A percentile compares a stretch with the other conserved stretches of the same genome.
Evolutionary conservation across 2,888 invertebrate species (phyloP).

Genomic region (Electrophaes corylata): DNA sequence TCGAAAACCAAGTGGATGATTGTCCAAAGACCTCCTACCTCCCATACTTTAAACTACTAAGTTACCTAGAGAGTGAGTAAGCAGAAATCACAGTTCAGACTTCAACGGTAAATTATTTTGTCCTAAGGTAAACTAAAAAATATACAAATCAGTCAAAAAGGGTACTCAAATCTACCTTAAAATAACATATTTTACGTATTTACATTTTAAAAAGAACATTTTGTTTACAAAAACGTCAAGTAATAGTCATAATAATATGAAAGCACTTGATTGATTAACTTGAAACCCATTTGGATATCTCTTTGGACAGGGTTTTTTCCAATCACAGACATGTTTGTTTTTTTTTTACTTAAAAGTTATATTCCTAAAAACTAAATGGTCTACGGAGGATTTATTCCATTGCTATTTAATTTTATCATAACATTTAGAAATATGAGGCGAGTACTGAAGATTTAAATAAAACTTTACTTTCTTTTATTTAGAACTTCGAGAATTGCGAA

Average conservation of each 20-base stretch:
- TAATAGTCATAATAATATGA: too few species aligned
- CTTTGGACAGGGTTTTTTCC: neutral
- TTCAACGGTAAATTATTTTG: constrained; percentile 6
- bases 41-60: too few species aligned
- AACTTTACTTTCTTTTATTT: too few species aligned
- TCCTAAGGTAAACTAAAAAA: constrained; percentile 3
- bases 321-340: constrained; percentile 21
- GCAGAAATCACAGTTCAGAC: constrained; percentile 36
- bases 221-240: neutral
- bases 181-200: neutral
- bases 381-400: too few species aligned
- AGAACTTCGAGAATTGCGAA: too few species aligned
- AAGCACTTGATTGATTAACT: too few species aligned
- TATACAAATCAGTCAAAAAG: constrained; percentile 11
- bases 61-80: constrained; percentile 21
- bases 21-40: too few species aligned
- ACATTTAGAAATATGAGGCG: too few species aligned
- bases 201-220: neutral
- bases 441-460: too few species aligned
- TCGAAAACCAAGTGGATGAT: too few species aligned
- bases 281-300: neutral
- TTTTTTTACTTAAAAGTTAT: neutral
- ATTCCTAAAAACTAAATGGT: neutral
- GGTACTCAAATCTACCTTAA: neutral
- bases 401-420: too few species aligned